phyloP scores from a whole-genome alignment of 2,888 invertebrate genomes.

The Stratiomys singularior region DNA sequence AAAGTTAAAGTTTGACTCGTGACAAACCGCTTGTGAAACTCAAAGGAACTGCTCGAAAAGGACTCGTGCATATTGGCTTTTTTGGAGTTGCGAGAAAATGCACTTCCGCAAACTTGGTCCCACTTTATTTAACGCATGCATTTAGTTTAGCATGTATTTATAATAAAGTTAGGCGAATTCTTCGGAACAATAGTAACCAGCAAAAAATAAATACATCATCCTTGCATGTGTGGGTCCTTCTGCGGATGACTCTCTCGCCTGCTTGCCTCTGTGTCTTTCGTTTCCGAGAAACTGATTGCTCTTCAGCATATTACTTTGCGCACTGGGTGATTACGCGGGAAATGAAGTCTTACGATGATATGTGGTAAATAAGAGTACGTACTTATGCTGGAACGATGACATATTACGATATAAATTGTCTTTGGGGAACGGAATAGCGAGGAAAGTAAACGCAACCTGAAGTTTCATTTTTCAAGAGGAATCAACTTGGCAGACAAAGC shows the following conservation, averaged over 20 bases:
- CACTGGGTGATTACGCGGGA: not conserved
- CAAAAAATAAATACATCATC: no score
- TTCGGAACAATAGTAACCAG: no score
- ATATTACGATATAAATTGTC: constrained; percentile 8
- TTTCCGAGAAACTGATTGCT: not conserved
- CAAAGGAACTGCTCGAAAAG: not conserved
- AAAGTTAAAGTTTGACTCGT: not conserved
- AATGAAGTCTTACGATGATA: constrained; percentile 7
- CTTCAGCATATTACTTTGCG: not conserved
- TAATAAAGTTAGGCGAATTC: no score
- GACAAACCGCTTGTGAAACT: not conserved
- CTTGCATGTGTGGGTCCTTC: not conserved
- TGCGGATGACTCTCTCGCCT: not conserved
- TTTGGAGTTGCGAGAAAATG: not conserved
- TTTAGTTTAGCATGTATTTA: not conserved
- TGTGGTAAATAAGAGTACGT: not conserved
- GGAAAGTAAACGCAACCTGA: not conserved
- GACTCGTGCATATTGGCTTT: not conserved
- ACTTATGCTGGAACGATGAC: not conserved
- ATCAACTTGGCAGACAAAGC: not conserved
- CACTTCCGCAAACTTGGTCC: no score
- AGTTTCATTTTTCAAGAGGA: constrained; percentile 13
- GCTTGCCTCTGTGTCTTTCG: not conserved
- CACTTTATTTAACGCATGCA: not conserved
- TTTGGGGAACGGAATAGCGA: not conserved